phyloP scores from a whole-genome alignment of 2,888 invertebrate species.

The Phengaris arion region DNA sequence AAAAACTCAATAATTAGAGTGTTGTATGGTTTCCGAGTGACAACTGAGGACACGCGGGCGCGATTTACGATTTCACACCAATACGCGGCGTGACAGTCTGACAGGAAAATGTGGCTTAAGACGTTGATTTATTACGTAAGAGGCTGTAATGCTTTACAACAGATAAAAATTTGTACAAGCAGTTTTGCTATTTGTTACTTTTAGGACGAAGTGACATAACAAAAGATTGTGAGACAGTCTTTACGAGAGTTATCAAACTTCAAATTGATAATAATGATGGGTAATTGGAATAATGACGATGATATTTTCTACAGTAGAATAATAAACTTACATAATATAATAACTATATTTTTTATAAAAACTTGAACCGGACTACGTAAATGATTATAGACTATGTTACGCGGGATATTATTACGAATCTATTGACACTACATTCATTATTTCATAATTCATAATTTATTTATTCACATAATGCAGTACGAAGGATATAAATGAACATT shows the following conservation, averaged over 20 bases:
- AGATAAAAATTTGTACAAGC: conserved; percentile 2
- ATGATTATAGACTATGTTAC: no score
- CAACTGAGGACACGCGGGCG: neutral
- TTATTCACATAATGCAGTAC: no score
- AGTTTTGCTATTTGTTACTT: neutral
- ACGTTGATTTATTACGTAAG: conserved; percentile 23
- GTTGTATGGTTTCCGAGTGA: neutral
- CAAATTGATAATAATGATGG: neutral
- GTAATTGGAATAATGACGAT: neutral
- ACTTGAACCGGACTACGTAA: no score
- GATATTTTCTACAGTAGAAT: neutral
- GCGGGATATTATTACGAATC: no score
- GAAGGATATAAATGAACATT: no score
- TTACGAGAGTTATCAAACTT: neutral
- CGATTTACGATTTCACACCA: conserved; percentile 28
- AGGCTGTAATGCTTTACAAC: neutral
- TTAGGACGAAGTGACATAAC: neutral
- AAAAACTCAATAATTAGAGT: neutral
- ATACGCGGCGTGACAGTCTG: conserved; percentile 12
- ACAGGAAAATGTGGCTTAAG: conserved; percentile 18
- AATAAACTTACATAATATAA: no score
- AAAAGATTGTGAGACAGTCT: neutral
- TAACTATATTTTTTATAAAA: no score
- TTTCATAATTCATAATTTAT: no score
- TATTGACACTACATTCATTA: no score